A percentile compares a stretch with the other conserved stretches of the same genome.
Evolutionary conservation across 1,140 invertebrate species (phyloP).

Genomic region (Tribolium madens): DNA sequence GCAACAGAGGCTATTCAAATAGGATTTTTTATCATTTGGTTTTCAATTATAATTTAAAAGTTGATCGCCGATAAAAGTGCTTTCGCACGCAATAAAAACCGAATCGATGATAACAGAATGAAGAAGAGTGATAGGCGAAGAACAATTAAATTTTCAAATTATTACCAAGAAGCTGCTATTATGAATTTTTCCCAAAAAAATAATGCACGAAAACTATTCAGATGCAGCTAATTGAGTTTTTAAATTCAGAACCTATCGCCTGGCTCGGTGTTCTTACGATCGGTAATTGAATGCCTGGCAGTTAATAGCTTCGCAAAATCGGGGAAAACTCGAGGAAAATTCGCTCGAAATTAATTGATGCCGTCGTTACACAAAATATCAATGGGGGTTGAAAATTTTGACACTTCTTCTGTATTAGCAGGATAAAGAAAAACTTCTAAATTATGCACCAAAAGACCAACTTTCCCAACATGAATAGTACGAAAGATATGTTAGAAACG

Average conservation of each 20-base stretch:
- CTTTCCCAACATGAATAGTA: too few species aligned
- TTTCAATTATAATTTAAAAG: conserved; percentile 32
- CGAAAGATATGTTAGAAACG: too few species aligned
- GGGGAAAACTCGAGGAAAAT: not conserved
- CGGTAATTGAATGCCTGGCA: not conserved
- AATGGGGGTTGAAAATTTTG: not conserved
- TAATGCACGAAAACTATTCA: too few species aligned
- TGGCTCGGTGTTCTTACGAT: not conserved
- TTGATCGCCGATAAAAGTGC: conserved; percentile 6
- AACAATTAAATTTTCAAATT: not conserved
- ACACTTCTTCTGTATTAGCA: not conserved
- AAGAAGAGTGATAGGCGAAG: not conserved
- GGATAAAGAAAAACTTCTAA: too few species aligned
- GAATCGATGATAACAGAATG: not conserved
- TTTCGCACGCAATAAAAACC: conserved; percentile 2
- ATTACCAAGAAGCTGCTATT: too few species aligned
- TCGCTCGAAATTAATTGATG: not conserved
- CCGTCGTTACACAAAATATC: not conserved
- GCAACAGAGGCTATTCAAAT: conserved; percentile 27
- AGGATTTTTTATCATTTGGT: conserved; percentile 20
- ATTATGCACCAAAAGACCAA: too few species aligned
- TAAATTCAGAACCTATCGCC: not conserved
- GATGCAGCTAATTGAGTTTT: not conserved
- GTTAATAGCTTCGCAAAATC: not conserved
- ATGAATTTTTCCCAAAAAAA: too few species aligned